Conservation (phyloP, 2,888 invertebrate genomes). For the Liposcelis brunnea region DNA sequence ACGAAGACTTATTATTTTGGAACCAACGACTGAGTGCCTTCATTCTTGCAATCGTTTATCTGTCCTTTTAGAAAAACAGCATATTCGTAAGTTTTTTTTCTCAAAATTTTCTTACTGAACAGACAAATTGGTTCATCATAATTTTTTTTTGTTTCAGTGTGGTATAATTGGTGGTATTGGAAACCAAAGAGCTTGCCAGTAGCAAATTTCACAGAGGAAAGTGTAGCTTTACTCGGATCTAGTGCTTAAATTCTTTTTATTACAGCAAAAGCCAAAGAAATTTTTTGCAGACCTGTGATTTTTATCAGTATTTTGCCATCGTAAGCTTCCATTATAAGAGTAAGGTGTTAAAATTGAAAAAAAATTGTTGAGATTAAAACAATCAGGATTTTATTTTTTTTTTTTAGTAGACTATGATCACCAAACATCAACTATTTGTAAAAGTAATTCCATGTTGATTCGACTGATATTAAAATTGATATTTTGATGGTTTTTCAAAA, state of each 20-base stretch:
- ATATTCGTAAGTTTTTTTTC: constrained; percentile 51
- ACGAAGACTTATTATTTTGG: constrained; percentile 47
- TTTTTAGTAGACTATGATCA: too few relatives aligned
- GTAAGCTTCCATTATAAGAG: too few relatives aligned
- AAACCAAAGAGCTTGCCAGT: constrained; percentile 45
- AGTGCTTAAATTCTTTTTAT: constrained; percentile 51
- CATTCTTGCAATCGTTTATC: constrained; percentile 52
- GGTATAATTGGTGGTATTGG: constrained; percentile 78
- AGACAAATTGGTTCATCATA: constrained; percentile 1
- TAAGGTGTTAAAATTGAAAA: too few relatives aligned
- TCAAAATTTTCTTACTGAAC: constrained; percentile 4
- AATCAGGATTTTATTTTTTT: too few relatives aligned
- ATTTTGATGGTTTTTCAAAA: too few relatives aligned
- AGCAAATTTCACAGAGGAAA: constrained; percentile 34
- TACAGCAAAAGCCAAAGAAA: too few relatives aligned
- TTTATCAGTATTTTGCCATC: too few relatives aligned
- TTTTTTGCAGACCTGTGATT: too few relatives aligned
- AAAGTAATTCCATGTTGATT: too few relatives aligned
- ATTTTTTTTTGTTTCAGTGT: constrained; percentile 39
- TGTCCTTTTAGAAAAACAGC: constrained; percentile 45
- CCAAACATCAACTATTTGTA: too few relatives aligned
- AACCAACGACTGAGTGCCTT: constrained; percentile 61
- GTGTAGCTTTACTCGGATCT: constrained; percentile 50
- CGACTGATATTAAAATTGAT: too few relatives aligned
- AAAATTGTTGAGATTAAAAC: too few relatives aligned